Evolutionary conservation across 2,888 invertebrate species (phyloP).

Genomic region (Lathronympha strigana): DNA sequence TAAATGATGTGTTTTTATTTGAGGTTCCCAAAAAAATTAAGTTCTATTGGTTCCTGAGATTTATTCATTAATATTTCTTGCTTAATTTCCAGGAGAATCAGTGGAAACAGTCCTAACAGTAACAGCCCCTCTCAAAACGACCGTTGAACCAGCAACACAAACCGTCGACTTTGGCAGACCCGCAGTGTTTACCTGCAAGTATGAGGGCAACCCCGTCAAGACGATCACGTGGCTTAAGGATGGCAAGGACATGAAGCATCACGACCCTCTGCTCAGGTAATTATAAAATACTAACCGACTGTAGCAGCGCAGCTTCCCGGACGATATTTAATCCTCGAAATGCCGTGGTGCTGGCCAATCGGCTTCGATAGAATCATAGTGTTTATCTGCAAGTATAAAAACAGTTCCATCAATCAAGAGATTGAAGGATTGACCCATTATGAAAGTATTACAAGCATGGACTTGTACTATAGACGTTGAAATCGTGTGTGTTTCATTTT

Average conservation of each 20-base stretch:
- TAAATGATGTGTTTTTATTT: neutral
- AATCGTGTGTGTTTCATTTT: too few species aligned
- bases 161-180: slow-evolving; percentile 97
- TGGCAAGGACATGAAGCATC: slow-evolving; percentile 92
- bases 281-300: neutral
- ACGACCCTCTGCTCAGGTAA: slow-evolving; percentile 89
- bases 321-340: neutral
- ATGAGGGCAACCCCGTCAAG: slow-evolving; percentile 95
- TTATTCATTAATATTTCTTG: neutral
- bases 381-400: neutral
- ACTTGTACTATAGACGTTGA: too few species aligned
- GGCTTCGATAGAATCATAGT: neutral
- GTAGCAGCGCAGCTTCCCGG: neutral
- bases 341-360: neutral
- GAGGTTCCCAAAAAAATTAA: neutral
- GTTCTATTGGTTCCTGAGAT: neutral
- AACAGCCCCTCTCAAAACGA: slow-evolving; percentile 94
- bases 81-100: slow-evolving; percentile 89
- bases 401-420: too few species aligned
- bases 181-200: slow-evolving; percentile 95
- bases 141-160: slow-evolving; percentile 95
- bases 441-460: too few species aligned
- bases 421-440: too few species aligned
- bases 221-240: slow-evolving; percentile 97
- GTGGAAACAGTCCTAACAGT: slow-evolving; percentile 97